Evolutionary conservation across 2,797 vertebrate species (phyloP), one percentile per base, ranked within the genome.

Genomic region (Thalassophryne amazonica): DNA sequence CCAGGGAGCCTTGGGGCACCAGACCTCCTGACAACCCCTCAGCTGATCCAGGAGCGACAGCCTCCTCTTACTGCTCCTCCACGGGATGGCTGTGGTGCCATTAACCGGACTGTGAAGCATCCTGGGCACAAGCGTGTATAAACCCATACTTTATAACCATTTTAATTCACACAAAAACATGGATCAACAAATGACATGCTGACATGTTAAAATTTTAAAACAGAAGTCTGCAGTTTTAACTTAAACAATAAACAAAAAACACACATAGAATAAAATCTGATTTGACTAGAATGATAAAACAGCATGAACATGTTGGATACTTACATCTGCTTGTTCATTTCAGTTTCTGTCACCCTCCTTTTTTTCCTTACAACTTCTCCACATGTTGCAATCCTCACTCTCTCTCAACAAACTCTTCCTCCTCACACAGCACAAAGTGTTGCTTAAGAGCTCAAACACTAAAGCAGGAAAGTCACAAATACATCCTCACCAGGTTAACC

Each of bases 1-100:
- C 89, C 89, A 92, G 7, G 85, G 71, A 4, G 36, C 54, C n/a
- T 31, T 43, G 0, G 88, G 89, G 37, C 79, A 79, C 90, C 91
- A 92, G 42, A 90, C 88, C 2, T 78, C 70, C 69, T 80, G 81
- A 38, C 85, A 90, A 27, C 62, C 43, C 25, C 15, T 83, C 56
- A 92, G 81, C 24, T 84, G 69, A 46, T 88, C 83, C 71, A 91
- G 51, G 5, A 87, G 69, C 0, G 69, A 53, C 35, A 49, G 53
- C 13, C 29, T 79, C 28, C 24, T 70, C 9, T 47, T 71, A 63
- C 78, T 77, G 45, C 81, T 50, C 42, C 86, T 86, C 74, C 80
- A 85, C 0, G 83, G 81, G 65, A 80, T 79, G 15, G 82, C 74
- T 8, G 82, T 80, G 0, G 76, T 80, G 30, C 86, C 80, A 4